Conservation (phyloP, 2,113 vertebrate genomes). For the Suricata suricatta region DNA sequence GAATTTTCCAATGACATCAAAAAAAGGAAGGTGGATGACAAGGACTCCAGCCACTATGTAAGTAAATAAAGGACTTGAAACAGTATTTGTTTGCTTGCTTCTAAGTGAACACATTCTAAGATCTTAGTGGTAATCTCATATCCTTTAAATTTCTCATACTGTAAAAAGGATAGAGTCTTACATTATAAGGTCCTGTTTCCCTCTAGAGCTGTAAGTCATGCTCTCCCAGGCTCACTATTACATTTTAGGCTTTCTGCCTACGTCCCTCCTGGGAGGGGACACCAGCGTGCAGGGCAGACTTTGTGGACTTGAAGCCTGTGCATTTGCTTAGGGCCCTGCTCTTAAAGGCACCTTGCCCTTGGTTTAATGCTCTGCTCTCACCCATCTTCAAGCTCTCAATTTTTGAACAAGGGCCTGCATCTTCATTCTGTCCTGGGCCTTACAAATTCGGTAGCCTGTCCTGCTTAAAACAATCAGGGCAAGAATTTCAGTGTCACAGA, state of each 20-base stretch:
- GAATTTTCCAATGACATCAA: slow-evolving; percentile 91
- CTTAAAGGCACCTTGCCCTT: neutral
- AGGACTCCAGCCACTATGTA: slow-evolving; percentile 92
- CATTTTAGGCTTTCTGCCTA: neutral
- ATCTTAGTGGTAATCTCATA: neutral
- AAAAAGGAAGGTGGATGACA: slow-evolving; percentile 92
- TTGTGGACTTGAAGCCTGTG: neutral
- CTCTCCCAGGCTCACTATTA: neutral
- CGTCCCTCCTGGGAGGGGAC: neutral
- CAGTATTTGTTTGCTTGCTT: slow-evolving; percentile 70
- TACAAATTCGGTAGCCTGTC: neutral
- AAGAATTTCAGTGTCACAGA: neutral
- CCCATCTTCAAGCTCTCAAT: neutral
- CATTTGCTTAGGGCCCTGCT: neutral
- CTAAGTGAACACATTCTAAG: slow-evolving; percentile 35
- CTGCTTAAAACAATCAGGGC: neutral
- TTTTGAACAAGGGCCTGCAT: neutral
- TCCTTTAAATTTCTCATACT: neutral
- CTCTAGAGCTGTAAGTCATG: neutral
- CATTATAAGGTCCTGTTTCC: neutral
- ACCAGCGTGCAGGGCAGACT: neutral
- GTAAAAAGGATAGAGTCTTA: neutral
- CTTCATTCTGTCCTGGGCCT: neutral
- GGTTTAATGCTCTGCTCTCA: neutral
- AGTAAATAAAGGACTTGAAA: slow-evolving; percentile 79